Evolutionary conservation across 2,113 vertebrate genomes (phyloP), one percentile per base, ranked within the genome.

Genomic region (Emydura subglobosa): DNA sequence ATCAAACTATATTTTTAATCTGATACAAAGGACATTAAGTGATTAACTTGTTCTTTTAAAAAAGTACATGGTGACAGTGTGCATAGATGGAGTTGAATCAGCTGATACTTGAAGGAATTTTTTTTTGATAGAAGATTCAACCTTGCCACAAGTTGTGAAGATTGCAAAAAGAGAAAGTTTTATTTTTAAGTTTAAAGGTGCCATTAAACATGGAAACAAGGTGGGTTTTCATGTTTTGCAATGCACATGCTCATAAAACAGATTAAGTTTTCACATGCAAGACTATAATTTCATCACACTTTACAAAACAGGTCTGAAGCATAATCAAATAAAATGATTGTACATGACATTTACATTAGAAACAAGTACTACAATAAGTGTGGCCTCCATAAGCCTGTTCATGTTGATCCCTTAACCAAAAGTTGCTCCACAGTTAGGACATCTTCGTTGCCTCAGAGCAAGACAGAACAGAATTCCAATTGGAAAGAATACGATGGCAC

Each of bases 401-500:
- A 88, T 7, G 0, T 97, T 98, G 98, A 96, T 98, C 98, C 98
- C 96, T 99, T 98, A 99, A 90, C 99, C 99, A 65, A 99, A 99
- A 85, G 98, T 99, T 83, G 99, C 99, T 57, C 99, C 99, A 65
- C 99, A 99, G 98, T 99, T 99, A 59, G 99, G 99, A 97, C 99
- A 99, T 97, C 99, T 98, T 96, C 99, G 99, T 98, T 99, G 99
- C 96, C 99, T 99, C 98, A 99, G 98, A 14, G 99, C 99, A 11
- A 99, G 99, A 97, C 99, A 99, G 98, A 99, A 99, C 92, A 99
- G 99, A 96, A 99, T 99, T 72, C 99, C 99, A 91, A 99, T 98
- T 9, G 99, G 99, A 96, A 99, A 99, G 98, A 99, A 99, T 91
- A 99, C 97, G 97, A 99, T 99, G 98, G 99, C 99, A 96, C 99